Percentiles rank a stretch among this genome's conserved stretches.
phyloP scores from a whole-genome alignment of 2,888 invertebrate species.

The Eupithecia inturbata region DNA sequence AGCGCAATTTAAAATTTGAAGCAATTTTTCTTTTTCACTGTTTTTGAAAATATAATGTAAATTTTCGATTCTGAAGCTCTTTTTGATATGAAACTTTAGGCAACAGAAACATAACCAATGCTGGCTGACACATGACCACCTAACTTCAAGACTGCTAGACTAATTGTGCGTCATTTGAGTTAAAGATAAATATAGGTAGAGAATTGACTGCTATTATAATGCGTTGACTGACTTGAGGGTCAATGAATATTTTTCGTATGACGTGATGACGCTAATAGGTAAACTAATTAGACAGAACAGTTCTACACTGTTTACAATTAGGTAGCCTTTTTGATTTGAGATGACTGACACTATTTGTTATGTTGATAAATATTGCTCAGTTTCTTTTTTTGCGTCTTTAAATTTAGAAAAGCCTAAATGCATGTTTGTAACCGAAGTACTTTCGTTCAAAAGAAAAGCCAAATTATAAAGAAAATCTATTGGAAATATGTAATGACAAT shows the following conservation, averaged over 20 bases:
- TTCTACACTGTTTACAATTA: not conserved
- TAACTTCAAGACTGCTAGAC: constrained; percentile 41
- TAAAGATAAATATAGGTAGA: constrained; percentile 14
- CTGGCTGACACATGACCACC: not conserved
- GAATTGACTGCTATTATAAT: not conserved
- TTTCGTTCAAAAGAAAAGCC: not conserved
- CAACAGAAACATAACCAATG: not conserved
- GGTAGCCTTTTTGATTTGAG: not conserved
- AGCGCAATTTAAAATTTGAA: not conserved
- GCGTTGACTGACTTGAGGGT: not conserved
- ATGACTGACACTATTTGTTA: not conserved
- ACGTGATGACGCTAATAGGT: not conserved
- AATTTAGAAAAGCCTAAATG: no score
- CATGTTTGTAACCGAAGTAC: not conserved
- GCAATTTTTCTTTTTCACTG: not conserved
- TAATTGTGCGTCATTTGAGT: constrained; percentile 32
- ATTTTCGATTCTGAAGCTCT: not conserved
- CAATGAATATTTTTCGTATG: not conserved
- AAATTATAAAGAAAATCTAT: not conserved
- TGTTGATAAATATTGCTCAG: not conserved
- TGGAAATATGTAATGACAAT: not conserved
- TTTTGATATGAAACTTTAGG: not conserved
- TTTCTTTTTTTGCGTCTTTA: not conserved
- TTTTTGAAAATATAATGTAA: not conserved
- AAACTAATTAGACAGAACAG: not conserved